A percentile compares a stretch with the other conserved stretches of the same genome.
phyloP scores from a whole-genome alignment of 2,797 vertebrate genomes.

The Adelosebastes latens region DNA sequence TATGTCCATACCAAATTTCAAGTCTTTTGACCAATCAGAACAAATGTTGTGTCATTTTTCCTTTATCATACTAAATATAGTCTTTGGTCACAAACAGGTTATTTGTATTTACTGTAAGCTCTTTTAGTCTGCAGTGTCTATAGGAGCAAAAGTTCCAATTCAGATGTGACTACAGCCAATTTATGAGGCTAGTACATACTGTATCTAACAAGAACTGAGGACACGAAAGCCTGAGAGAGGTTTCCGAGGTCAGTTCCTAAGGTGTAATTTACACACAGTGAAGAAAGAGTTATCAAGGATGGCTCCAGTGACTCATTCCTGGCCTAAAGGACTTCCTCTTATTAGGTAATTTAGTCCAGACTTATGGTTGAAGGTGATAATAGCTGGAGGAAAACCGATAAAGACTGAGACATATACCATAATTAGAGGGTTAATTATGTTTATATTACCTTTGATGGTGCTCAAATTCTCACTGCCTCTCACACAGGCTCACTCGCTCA shows the following conservation, averaged over 20 bases:
- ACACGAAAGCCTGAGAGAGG: constrained; percentile 42
- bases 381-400: constrained; percentile 66
- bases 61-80: background rate
- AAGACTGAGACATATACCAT: constrained; percentile 68
- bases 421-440: constrained; percentile 78
- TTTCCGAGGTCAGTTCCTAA: constrained; percentile 56
- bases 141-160: constrained; percentile 8
- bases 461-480: constrained; percentile 54
- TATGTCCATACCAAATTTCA: background rate
- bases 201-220: constrained; percentile 28
- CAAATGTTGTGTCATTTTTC: background rate
- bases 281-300: constrained; percentile 60
- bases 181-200: constrained; percentile 19
- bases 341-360: constrained; percentile 67
- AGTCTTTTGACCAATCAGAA: background rate
- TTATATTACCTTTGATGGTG: constrained; percentile 72
- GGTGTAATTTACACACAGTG: constrained; percentile 50
- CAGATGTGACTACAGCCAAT: constrained; percentile 7
- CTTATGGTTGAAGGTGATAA: constrained; percentile 72
- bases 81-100: background rate
- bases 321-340: constrained; percentile 65
- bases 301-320: constrained; percentile 60
- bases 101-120: background rate
- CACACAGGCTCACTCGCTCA: constrained; percentile 32
- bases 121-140: background rate